These are phyloP conservation scores for Mareca strepera DNA, from an alignment of 2,797 vertebrate genomes.

Conservation along the genomic window DNA sequence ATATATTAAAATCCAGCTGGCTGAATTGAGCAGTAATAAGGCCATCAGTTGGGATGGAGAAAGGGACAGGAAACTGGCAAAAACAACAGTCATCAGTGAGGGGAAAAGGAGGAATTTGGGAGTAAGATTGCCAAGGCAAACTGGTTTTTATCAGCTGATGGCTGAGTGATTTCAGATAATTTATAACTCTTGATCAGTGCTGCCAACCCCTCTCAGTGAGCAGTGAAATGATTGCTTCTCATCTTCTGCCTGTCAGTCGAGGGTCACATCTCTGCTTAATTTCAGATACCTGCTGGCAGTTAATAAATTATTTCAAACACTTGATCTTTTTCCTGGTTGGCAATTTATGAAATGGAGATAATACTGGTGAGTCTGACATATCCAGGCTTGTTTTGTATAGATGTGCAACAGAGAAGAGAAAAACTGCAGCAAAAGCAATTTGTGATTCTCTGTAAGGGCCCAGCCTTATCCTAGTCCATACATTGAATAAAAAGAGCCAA, in stretches of 20 bases:
- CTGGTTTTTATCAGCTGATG: background rate
- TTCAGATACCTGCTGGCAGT: background rate
- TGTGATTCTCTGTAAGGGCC: background rate
- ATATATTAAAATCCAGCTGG: background rate
- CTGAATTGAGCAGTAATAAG: background rate
- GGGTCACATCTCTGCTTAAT: background rate
- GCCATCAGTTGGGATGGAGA: background rate
- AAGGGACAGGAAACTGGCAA: background rate
- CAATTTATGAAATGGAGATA: background rate
- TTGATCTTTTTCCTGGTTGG: background rate
- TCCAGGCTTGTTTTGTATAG: background rate
- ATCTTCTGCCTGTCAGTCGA: background rate
- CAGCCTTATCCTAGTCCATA: background rate
- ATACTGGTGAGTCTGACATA: background rate
- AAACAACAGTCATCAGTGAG: background rate
- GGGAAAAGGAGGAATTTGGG: background rate
- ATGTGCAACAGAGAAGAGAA: background rate
- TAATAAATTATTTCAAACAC: background rate
- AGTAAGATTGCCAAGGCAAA: background rate
- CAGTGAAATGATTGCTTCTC: background rate
- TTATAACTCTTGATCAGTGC: background rate
- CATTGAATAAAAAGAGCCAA: background rate
- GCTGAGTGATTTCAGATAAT: background rate
- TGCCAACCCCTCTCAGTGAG: background rate
- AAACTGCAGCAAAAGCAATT: background rate